These are phyloP conservation scores for Mactra quadrangularis DNA, from an alignment of 1,140 invertebrate species.

Conservation along the genomic window DNA sequence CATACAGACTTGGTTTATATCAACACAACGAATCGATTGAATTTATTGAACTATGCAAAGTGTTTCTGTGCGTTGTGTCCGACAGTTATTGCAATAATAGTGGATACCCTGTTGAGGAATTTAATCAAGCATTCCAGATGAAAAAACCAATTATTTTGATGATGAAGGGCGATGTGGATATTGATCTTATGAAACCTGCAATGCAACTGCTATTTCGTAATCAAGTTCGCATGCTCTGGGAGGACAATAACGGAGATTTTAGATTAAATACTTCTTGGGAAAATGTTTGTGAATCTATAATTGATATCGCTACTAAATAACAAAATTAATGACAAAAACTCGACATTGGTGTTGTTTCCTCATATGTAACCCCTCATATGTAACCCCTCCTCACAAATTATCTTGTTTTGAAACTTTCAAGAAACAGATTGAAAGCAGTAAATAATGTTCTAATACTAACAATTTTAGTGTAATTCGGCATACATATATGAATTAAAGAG, in stretches of 20 bases:
- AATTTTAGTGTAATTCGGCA: no score
- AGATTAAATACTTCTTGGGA: conserved; percentile 13
- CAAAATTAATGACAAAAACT: not conserved
- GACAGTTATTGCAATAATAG: not conserved
- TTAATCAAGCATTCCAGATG: conserved; percentile 15
- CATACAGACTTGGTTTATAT: conserved; percentile 5
- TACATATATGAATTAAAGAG: no score
- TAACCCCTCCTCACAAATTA: no score
- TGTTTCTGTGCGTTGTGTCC: not conserved
- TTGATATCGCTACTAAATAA: not conserved
- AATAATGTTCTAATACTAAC: no score
- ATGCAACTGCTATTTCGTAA: conserved; percentile 7
- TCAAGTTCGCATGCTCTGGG: not conserved
- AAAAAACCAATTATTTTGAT: conserved; percentile 7
- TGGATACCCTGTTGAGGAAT: not conserved
- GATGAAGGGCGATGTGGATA: not conserved
- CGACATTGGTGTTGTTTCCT: no score
- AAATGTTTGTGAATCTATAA: conserved; percentile 6
- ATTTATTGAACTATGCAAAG: not conserved
- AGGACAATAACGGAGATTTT: not conserved
- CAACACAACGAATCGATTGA: not conserved
- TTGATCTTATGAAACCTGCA: not conserved
- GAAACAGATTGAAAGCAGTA: no score
- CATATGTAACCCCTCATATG: no score
- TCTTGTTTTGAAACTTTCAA: no score